Percentiles rank a stretch among this genome's conserved stretches.
phyloP scores from a whole-genome alignment of 2,113 vertebrate species.

The Peromyscus californicus region DNA sequence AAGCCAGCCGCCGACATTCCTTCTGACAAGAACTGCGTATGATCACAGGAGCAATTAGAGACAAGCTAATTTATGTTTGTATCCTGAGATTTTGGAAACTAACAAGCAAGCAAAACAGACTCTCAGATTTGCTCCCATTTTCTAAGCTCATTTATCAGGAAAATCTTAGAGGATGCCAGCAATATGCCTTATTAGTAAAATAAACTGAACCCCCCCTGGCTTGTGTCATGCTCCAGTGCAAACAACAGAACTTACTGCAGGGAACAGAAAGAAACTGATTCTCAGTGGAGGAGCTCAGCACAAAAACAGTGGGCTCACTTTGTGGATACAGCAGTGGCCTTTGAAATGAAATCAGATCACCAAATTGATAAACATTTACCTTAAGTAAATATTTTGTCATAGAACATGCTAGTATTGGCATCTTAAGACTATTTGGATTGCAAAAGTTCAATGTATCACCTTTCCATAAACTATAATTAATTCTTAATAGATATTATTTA shows the following conservation, averaged over 20 bases:
- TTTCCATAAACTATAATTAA: not conserved
- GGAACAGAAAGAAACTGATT: not conserved
- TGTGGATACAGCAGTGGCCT: not conserved
- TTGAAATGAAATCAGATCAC: not conserved
- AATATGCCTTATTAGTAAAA: not conserved
- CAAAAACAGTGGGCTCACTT: not conserved
- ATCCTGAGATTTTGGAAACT: constrained; percentile 9
- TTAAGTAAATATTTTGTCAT: not conserved
- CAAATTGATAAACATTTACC: not conserved
- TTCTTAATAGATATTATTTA: not conserved
- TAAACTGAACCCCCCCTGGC: not conserved
- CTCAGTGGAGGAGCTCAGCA: not conserved
- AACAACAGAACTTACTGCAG: not conserved
- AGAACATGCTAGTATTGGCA: not conserved
- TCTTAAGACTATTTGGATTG: not conserved
- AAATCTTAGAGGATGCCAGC: constrained; percentile 28
- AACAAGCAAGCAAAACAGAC: constrained; percentile 57
- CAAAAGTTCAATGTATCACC: not conserved
- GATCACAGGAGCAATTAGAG: constrained; percentile 18
- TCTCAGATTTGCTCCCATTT: constrained; percentile 43
- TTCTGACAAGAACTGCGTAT: not conserved
- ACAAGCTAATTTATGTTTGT: not conserved
- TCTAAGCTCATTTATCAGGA: constrained; percentile 45
- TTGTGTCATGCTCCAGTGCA: not conserved
- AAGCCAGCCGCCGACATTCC: not conserved